Conservation (phyloP, 2,113 vertebrate species). For the Mellivora capensis region DNA sequence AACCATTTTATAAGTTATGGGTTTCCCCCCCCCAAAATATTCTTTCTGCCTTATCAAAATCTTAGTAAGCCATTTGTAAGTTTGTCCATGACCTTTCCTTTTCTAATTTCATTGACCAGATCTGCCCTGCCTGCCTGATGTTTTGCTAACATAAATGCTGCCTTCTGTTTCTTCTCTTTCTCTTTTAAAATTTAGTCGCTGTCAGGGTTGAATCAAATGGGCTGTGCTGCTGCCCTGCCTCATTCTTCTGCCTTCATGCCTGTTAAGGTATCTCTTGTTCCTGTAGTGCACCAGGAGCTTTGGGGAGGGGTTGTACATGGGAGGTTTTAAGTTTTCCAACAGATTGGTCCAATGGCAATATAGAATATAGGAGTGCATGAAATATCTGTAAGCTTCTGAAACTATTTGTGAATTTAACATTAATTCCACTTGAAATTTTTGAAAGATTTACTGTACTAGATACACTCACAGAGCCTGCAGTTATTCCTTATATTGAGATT, state of each 20-base stretch:
- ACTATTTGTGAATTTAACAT: neutral
- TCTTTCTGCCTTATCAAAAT: neutral
- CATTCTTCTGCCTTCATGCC: constrained; percentile 76
- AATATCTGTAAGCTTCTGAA: neutral
- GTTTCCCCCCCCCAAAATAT: neutral
- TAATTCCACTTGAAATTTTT: constrained; percentile 24
- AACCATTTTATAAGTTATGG: neutral
- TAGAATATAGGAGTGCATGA: neutral
- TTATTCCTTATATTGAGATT: constrained; percentile 5
- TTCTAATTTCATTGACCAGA: constrained; percentile 46
- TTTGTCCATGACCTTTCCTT: constrained; percentile 18
- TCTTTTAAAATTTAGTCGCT: constrained; percentile 75
- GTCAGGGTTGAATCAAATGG: constrained; percentile 77
- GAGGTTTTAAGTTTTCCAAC: neutral
- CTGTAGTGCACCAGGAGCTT: constrained; percentile 66
- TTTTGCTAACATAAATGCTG: constrained; percentile 74
- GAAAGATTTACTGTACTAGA: neutral
- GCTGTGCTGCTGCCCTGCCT: constrained; percentile 75
- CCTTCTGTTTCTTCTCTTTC: constrained; percentile 72
- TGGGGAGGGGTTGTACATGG: neutral
- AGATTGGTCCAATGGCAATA: neutral
- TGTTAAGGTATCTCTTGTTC: constrained; percentile 80
- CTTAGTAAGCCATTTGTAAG: constrained; percentile 21
- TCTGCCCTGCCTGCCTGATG: neutral
- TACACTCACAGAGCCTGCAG: neutral